These are phyloP conservation scores for Drosophila teissieri DNA, from an alignment of 1,140 invertebrate genomes.

Conservation along the genomic window DNA sequence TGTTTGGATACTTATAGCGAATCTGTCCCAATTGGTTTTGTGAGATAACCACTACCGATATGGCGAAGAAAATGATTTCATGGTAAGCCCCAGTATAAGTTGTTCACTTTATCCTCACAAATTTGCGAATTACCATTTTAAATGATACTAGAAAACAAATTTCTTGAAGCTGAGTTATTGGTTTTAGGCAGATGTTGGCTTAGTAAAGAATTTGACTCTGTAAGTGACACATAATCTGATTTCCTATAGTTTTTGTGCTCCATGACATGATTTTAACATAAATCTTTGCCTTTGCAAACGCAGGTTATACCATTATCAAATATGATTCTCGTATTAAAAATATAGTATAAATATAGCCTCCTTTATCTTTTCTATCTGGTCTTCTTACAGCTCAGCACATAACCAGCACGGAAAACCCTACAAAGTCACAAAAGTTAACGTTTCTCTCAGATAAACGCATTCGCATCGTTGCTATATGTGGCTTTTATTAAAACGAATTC, in stretches of 20 bases:
- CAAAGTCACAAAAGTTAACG: slow-evolving; percentile 4
- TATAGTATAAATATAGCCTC: not conserved
- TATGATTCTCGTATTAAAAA: not conserved
- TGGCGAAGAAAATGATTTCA: not conserved
- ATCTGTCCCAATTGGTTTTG: not conserved
- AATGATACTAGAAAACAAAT: no score
- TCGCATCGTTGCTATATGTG: slow-evolving; percentile 12
- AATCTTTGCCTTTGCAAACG: no score
- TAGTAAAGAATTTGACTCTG: no score
- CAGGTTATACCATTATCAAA: not conserved
- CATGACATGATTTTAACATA: no score
- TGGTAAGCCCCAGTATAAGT: not conserved
- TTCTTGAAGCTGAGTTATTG: no score
- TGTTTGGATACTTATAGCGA: not conserved
- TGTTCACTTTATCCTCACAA: not conserved
- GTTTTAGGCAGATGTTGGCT: no score
- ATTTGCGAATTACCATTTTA: no score
- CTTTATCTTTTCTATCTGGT: no score
- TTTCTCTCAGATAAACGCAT: slow-evolving; percentile 1
- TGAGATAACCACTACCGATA: not conserved
- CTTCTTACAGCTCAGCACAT: slow-evolving; percentile 1
- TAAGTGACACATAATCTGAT: no score
- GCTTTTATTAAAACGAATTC: slow-evolving; percentile 9
- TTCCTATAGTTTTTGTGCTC: no score
- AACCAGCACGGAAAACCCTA: not conserved